Evolutionary conservation across 2,797 vertebrate species (phyloP), one percentile per base, ranked within the genome.

Genomic region (Schizopygopsis pylzovi): DNA sequence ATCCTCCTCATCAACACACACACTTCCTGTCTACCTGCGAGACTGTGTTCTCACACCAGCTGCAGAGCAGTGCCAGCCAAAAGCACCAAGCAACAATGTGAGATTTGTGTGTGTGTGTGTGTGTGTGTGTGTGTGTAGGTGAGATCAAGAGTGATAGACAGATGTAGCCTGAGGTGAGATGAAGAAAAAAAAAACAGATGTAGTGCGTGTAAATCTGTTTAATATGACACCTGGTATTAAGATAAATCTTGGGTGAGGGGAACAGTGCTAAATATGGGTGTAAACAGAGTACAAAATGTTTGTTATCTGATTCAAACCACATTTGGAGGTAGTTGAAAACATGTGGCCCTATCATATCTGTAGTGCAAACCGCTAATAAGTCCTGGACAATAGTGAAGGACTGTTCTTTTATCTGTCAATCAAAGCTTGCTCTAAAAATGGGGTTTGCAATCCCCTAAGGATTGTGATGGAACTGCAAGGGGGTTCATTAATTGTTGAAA

Each of bases 21-120:
- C 49, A 15, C 85, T 86, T 80, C 39, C 25, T 73, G 76, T 83
- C 68, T 79, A 70, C 70, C 84, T 87, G 72, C 91, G 91, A 91
- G 92, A 92, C 86, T 77, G 81, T 75, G 63, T 73, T 89, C 86
- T 89, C 90, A 90, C 90, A 89, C 90, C 89, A 92, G 87, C 90
- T 86, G 39, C 80, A 88, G 22, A 39, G 47, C 70, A 20, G 87
- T n/a, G 78, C 87, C 89, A 86, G 78, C 87, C 89, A 87, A 84
- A 63, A 82, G 45, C 79, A 77, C 59, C 70, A 88, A 84, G 81
- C 73, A 83, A 81, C 77, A 63, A 80, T 73, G 72, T 84, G 63
- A 86, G 86, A 88, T 75, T 84, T 85, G 86, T 87, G 88, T 89
- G 85, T 89, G 87, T 90, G 88, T 86, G 82, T 25, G 5, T n/a